These are phyloP conservation scores for Pollenia angustigena DNA, from an alignment of 2,888 invertebrate genomes.

Conservation along the genomic window DNA sequence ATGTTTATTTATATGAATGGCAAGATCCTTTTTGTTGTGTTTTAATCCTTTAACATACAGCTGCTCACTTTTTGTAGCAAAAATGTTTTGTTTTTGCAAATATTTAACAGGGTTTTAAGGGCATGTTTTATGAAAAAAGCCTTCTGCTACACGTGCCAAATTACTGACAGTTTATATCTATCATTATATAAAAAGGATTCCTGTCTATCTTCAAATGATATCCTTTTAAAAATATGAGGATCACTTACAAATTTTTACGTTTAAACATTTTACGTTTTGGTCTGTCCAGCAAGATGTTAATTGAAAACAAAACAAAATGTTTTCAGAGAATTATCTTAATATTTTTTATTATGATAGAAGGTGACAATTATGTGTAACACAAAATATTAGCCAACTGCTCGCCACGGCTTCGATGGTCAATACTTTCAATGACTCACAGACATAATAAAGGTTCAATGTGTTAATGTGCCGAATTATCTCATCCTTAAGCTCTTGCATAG, in stretches of 20 bases:
- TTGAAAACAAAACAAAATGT: no score
- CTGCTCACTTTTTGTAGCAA: constrained; percentile 49
- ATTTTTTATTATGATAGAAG: no score
- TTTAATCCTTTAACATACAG: constrained; percentile 54
- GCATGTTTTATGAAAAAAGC: constrained; percentile 41
- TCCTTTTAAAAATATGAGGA: constrained; percentile 10
- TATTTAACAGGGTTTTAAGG: constrained; percentile 30
- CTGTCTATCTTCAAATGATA: neutral
- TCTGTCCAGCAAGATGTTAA: no score
- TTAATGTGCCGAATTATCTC: no score
- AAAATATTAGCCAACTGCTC: no score
- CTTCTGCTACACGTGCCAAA: constrained; percentile 67
- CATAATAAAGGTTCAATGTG: no score
- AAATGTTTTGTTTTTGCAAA: constrained; percentile 52
- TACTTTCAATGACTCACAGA: no score
- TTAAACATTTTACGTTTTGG: no score
- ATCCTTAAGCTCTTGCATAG: no score
- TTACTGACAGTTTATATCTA: constrained; percentile 41
- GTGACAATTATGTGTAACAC: no score
- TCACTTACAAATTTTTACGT: neutral
- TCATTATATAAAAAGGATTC: constrained; percentile 9
- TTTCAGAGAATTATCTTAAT: no score
- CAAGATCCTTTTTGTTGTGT: constrained; percentile 19
- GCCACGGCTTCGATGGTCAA: no score
- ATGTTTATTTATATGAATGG: neutral